phyloP scores from a whole-genome alignment of 1,140 invertebrate genomes.

The Cephus cinctus region DNA sequence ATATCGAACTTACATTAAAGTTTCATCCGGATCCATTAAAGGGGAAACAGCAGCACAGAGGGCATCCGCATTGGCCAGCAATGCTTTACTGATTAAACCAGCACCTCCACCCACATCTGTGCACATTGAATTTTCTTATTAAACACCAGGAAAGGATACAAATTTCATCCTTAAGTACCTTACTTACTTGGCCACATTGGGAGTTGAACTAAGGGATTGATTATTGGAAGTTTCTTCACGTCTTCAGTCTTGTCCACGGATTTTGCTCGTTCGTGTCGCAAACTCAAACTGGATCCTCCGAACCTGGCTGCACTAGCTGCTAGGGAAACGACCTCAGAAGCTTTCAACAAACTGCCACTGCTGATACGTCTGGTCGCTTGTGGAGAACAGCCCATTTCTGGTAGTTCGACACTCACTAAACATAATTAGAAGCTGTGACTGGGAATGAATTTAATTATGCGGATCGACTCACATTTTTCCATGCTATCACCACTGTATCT shows the following conservation, averaged over 20 bases:
- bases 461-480: slow-evolving; percentile 41
- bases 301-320: slow-evolving; percentile 60
- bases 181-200: slow-evolving; percentile 85
- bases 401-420: slow-evolving; percentile 47
- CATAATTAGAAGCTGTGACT: slow-evolving; percentile 5
- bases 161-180: slow-evolving; percentile 22
- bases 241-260: slow-evolving; percentile 59
- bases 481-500: slow-evolving; percentile 40
- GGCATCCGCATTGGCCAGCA: slow-evolving; percentile 94
- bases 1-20: slow-evolving; percentile 66
- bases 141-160: slow-evolving; percentile 19
- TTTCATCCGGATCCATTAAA: slow-evolving; percentile 89
- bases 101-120: slow-evolving; percentile 66
- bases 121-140: slow-evolving; percentile 18
- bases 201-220: slow-evolving; percentile 82
- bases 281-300: slow-evolving; percentile 45
- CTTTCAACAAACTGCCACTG: slow-evolving; percentile 74
- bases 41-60: slow-evolving; percentile 92
- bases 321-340: slow-evolving; percentile 59
- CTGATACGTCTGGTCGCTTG: slow-evolving; percentile 76
- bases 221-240: slow-evolving; percentile 79
- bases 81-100: slow-evolving; percentile 84
- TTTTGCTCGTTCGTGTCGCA: slow-evolving; percentile 47
- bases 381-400: slow-evolving; percentile 60
- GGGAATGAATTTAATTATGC: not conserved